phyloP scores from a whole-genome alignment of 2,113 vertebrate genomes.

The Cyrtonyx montezumae region DNA sequence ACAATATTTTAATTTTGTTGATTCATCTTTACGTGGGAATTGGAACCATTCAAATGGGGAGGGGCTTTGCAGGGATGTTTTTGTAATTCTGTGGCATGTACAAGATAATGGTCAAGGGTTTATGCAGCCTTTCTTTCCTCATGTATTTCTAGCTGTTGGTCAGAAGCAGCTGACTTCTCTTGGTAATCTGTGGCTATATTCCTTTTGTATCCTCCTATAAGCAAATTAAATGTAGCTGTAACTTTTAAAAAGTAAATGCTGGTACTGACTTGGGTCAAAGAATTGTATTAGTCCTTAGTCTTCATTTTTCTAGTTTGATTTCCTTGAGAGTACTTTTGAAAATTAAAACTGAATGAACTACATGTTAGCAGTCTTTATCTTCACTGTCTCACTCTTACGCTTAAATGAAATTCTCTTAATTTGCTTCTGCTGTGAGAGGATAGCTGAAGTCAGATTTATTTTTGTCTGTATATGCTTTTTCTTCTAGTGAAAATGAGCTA shows the following conservation, averaged over 20 bases:
- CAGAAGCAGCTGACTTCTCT: background rate
- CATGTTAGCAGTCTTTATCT: background rate
- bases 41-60: background rate
- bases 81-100: background rate
- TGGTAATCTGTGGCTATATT: conserved; percentile 52
- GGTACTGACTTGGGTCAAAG: background rate
- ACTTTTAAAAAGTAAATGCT: background rate
- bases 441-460: background rate
- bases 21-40: conserved; percentile 70
- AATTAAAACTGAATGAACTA: background rate
- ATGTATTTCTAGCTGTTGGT: conserved; percentile 5
- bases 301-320: background rate
- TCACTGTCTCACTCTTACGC: background rate
- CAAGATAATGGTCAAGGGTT: background rate
- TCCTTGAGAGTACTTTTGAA: background rate
- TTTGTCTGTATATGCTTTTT: background rate
- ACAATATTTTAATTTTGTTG: conserved; percentile 89
- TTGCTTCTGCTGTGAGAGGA: background rate
- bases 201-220: conserved; percentile 5
- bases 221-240: background rate
- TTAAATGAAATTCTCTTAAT: background rate
- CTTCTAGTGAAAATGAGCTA: background rate
- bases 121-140: background rate
- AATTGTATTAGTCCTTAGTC: background rate
- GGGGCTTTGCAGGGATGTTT: background rate